Evolutionary conservation across 2,888 invertebrate species (phyloP), one percentile per base, ranked within the genome.

Genomic region (Alloplasta piceator): DNA sequence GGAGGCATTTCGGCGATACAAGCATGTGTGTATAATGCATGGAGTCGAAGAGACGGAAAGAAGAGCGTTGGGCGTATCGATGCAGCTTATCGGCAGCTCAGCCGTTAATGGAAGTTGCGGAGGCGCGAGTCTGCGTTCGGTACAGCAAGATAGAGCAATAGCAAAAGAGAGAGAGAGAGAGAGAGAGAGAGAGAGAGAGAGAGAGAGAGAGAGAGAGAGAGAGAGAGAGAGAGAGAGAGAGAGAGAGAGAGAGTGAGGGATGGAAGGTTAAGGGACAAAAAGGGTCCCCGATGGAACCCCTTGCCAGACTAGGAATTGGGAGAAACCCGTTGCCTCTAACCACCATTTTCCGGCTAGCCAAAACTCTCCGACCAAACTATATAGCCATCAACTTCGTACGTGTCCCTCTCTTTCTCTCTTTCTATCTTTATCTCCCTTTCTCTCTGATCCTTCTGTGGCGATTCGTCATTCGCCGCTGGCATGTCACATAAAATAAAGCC

Each of bases 51-150:
- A 67, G 66, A 52, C 50, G 64, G 60, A 71, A 61, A 81, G 61
- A 70, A 77, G 74, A 79, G 61, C 56, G 67, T 74, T 61, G 85
- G 75, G 82, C 78, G 86, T 88, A 89, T 89, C 89, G 88, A 87
- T 87, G 87, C 86, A 85, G 87, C 89, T 89, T 89, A 88, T 89
- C 89, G 85, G 74, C 81, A 82, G 87, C 87, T 89, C 87, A 88
- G 87, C 87, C 86, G 87, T 86, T 89, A 89, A 89, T 89, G 89
- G 88, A 89, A 87, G 82, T 80, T 78, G 63, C 72, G 82, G 80
- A 81, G 83, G 84, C 85, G 87, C 84, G 77, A 86, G 84, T 66
- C 77, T 52, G 6, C 60, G 60, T 6, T 70, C 55, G n/a, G 50
- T 55, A 60, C 41, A 55, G 61, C 26, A 14, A 64, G 70, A 36